Conservation (phyloP, 2,888 invertebrate species). For the Augochlorella aurata region DNA sequence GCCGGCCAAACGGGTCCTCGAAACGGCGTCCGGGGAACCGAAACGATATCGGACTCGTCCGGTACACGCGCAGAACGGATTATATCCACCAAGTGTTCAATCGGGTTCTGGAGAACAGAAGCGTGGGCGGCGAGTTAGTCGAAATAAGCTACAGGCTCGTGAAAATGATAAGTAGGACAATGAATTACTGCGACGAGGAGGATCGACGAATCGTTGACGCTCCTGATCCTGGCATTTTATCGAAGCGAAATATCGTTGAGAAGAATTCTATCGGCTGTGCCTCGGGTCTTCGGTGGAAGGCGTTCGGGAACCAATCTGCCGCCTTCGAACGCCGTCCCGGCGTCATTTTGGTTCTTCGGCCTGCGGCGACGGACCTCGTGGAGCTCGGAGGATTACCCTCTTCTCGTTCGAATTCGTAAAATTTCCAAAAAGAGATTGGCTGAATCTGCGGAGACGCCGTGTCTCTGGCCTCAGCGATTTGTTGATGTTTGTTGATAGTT, state of each 20-base stretch:
- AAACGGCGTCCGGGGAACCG: too few species aligned
- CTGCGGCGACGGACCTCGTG: background rate
- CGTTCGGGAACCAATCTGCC: background rate
- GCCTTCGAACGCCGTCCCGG: background rate
- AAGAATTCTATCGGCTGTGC: background rate
- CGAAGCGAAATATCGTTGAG: too few species aligned
- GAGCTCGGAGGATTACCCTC: background rate
- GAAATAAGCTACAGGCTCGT: constrained; percentile 17
- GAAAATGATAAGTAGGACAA: background rate
- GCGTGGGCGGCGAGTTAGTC: constrained; percentile 31
- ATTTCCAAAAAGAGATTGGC: background rate
- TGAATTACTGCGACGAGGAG: background rate
- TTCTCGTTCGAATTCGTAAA: background rate
- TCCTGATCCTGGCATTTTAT: background rate
- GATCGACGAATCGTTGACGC: constrained; percentile 4
- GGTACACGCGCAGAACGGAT: constrained; percentile 57
- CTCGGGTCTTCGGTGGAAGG: background rate
- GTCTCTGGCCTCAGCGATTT: background rate
- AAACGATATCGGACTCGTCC: constrained; percentile 54
- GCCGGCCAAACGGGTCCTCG: background rate
- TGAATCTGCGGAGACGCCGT: background rate
- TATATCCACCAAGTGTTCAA: constrained; percentile 80
- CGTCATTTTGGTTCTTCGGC: background rate
- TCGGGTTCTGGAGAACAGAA: constrained; percentile 63
- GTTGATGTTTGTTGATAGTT: background rate